Evolutionary conservation across 2,797 vertebrate genomes (phyloP).

Genomic region (Tachyglossus aculeatus): DNA sequence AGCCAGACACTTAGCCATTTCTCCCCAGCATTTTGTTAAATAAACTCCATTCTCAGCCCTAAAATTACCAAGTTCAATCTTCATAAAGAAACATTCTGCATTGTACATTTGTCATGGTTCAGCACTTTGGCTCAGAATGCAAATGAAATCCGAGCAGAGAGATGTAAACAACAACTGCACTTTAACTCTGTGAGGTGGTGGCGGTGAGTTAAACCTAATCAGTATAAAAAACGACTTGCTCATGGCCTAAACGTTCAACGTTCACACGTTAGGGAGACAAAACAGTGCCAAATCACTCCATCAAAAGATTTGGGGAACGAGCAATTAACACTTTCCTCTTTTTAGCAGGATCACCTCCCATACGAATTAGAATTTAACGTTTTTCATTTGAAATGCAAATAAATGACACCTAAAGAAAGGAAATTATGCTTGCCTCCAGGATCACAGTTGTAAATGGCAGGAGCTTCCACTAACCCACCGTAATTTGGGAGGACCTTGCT

Average conservation of each 20-base stretch:
- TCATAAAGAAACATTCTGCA: slow-evolving; percentile 29
- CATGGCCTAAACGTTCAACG: slow-evolving; percentile 8
- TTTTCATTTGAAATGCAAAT: background rate
- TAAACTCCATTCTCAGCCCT: slow-evolving; percentile 16
- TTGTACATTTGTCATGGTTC: slow-evolving; percentile 29
- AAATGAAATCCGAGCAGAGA: slow-evolving; percentile 33
- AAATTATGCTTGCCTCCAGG: background rate
- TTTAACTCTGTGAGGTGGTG: slow-evolving; percentile 21
- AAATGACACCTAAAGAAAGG: slow-evolving; percentile 9
- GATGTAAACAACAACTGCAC: slow-evolving; percentile 24
- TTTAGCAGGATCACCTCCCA: background rate
- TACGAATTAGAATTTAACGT: background rate
- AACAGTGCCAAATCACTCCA: background rate
- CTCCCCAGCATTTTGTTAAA: slow-evolving; percentile 13
- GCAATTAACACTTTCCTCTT: background rate
- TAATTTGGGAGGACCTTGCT: background rate
- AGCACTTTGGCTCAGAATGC: slow-evolving; percentile 31
- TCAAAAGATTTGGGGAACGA: background rate
- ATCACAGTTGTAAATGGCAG: background rate
- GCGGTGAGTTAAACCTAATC: slow-evolving; percentile 24
- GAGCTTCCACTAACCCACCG: background rate
- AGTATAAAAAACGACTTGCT: slow-evolving; percentile 13
- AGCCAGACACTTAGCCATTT: background rate
- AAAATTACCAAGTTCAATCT: slow-evolving; percentile 31
- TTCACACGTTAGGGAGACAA: slow-evolving; percentile 14